phyloP scores from a whole-genome alignment of 2,797 vertebrate genomes.

The Gobionotothen gibberifrons region DNA sequence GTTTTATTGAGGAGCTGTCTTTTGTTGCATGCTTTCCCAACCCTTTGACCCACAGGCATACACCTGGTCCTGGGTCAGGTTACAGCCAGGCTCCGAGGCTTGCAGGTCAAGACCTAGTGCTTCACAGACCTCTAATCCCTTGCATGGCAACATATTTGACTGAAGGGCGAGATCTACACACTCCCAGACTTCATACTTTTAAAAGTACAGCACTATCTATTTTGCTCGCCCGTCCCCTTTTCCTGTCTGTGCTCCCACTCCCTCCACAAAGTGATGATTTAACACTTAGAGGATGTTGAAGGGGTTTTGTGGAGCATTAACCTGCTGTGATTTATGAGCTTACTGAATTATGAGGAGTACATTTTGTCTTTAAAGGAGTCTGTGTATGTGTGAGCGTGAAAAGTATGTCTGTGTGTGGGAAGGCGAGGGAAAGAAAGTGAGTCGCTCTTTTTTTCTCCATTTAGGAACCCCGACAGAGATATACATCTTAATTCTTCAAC shows the following conservation, averaged over 20 bases:
- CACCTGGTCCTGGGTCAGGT: constrained; percentile 96
- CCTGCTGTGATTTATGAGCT: constrained; percentile 82
- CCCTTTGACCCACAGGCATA: constrained; percentile 93
- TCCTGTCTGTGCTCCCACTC: constrained; percentile 55
- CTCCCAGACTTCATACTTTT: constrained; percentile 68
- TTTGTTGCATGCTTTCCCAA: constrained; percentile 85
- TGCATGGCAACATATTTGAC: constrained; percentile 86
- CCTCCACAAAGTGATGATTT: constrained; percentile 81
- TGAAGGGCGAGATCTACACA: constrained; percentile 74
- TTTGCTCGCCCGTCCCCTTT: constrained; percentile 43
- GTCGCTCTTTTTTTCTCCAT: constrained; percentile 9
- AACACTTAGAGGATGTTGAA: constrained; percentile 81
- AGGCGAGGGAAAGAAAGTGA: constrained; percentile 20
- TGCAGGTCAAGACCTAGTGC: constrained; percentile 91
- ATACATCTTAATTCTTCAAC: constrained; percentile 39
- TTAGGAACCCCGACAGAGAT: constrained; percentile 28
- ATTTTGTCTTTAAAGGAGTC: constrained; percentile 73
- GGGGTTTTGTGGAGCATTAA: constrained; percentile 82
- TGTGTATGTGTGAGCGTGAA: constrained; percentile 8
- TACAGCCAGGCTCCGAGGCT: constrained; percentile 88
- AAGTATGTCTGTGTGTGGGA: constrained; percentile 13
- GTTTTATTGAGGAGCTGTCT: constrained; percentile 84
- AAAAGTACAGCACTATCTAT: constrained; percentile 70
- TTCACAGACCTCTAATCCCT: constrained; percentile 87
- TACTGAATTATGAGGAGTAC: constrained; percentile 81